These are phyloP conservation scores for Riparia riparia DNA, from an alignment of 2,113 vertebrate genomes.

Conservation along the genomic window DNA sequence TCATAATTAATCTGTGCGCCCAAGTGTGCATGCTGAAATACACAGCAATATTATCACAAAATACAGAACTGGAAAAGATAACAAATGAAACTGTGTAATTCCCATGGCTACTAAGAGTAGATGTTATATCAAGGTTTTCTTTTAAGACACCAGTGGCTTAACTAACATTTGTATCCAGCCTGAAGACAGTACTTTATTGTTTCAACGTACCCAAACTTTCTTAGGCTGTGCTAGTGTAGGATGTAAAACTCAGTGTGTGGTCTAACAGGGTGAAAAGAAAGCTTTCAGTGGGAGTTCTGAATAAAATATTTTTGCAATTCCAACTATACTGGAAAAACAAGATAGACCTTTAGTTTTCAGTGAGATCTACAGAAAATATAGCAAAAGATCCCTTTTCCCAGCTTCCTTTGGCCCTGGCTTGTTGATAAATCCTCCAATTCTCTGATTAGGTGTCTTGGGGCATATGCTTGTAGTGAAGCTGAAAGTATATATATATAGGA, in stretches of 20 bases:
- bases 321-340: background rate
- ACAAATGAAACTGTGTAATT: background rate
- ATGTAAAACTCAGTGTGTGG: background rate
- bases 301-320: background rate
- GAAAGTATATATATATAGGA: background rate
- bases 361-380: background rate
- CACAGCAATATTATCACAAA: background rate
- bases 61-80: background rate
- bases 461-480: background rate
- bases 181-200: background rate
- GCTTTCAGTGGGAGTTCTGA: background rate
- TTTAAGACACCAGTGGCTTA: background rate
- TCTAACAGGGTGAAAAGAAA: background rate
- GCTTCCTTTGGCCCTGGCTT: background rate
- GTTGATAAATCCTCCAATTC: background rate
- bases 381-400: background rate
- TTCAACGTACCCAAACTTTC: background rate
- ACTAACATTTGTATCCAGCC: background rate
- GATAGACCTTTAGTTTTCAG: background rate
- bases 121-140: background rate
- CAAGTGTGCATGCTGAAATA: background rate
- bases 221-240: background rate
- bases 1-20: background rate
- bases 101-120: background rate
- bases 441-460: background rate